phyloP scores from a whole-genome alignment of 2,888 invertebrate species.

The Fragum whitleyi region DNA sequence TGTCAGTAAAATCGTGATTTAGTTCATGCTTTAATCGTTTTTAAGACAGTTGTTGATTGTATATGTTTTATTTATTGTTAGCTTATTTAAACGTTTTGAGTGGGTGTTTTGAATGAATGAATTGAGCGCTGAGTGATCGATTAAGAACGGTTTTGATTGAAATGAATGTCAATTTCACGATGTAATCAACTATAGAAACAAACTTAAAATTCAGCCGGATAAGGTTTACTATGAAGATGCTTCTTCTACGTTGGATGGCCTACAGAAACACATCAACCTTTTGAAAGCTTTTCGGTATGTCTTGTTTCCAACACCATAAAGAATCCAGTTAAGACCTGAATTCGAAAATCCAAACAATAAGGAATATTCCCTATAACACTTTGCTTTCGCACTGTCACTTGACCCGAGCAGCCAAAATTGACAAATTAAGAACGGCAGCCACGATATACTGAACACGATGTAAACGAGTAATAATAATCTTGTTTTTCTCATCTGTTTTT shows the following conservation, averaged over 20 bases:
- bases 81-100: no score
- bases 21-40: no score
- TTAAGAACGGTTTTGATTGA: no score
- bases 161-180: no score
- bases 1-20: no score
- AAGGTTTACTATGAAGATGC: no score
- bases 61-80: no score
- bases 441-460: neutral
- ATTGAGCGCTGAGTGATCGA: no score
- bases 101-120: no score
- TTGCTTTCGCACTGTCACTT: neutral
- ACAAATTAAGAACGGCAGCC: neutral
- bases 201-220: no score
- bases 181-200: no score
- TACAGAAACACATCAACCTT: neutral
- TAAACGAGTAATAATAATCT: neutral
- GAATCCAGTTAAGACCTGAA: slow-evolving; percentile 14
- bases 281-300: slow-evolving; percentile 1
- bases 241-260: neutral
- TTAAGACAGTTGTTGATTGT: no score
- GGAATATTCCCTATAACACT: slow-evolving; percentile 5
- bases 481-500: slow-evolving; percentile 1
- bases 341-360: slow-evolving; percentile 2
- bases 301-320: slow-evolving; percentile 21
- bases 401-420: neutral